Percentiles rank a stretch among this genome's conserved stretches.
Evolutionary conservation across 2,797 vertebrate genomes (phyloP).

Genomic region (Rhyacichthys aspro): DNA sequence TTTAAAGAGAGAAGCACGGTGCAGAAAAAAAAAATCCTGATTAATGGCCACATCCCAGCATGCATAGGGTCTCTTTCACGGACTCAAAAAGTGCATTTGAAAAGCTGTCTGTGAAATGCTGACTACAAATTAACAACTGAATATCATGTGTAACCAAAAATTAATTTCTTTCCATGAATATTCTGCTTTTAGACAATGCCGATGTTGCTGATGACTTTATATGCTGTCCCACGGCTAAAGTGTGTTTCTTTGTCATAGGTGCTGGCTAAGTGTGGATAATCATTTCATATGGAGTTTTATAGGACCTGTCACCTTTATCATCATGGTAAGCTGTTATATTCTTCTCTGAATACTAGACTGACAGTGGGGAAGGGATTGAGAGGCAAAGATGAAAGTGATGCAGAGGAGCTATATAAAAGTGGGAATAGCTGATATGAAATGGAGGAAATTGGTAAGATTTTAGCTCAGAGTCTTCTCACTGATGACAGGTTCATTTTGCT

Average conservation of each 20-base stretch:
- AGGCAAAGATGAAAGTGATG: slow-evolving; percentile 55
- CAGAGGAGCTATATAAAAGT: slow-evolving; percentile 6
- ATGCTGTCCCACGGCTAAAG: slow-evolving; percentile 19
- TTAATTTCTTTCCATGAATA: slow-evolving; percentile 7
- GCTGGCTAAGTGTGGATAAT: slow-evolving; percentile 98
- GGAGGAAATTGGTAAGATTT: slow-evolving; percentile 15
- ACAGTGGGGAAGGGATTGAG: slow-evolving; percentile 38
- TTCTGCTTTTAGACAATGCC: background rate
- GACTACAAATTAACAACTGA: slow-evolving; percentile 22
- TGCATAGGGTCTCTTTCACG: slow-evolving; percentile 39
- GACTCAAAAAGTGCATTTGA: slow-evolving; percentile 15
- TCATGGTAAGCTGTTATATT: slow-evolving; percentile 89
- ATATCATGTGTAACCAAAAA: slow-evolving; percentile 16
- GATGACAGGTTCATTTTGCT: slow-evolving; percentile 67
- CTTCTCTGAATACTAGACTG: slow-evolving; percentile 52
- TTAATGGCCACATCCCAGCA: slow-evolving; percentile 75
- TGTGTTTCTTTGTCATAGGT: slow-evolving; percentile 76
- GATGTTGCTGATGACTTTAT: background rate
- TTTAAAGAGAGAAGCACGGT: slow-evolving; percentile 78
- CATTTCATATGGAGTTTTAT: slow-evolving; percentile 99
- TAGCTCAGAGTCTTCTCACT: background rate
- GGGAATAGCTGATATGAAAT: slow-evolving; percentile 27
- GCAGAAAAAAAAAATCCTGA: slow-evolving; percentile 75
- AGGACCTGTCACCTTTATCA: slow-evolving; percentile 97
- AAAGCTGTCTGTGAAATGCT: slow-evolving; percentile 34